These are phyloP conservation scores for Coregonus sp. DNA, from an alignment of 2,797 vertebrate genomes.

Conservation along the genomic window DNA sequence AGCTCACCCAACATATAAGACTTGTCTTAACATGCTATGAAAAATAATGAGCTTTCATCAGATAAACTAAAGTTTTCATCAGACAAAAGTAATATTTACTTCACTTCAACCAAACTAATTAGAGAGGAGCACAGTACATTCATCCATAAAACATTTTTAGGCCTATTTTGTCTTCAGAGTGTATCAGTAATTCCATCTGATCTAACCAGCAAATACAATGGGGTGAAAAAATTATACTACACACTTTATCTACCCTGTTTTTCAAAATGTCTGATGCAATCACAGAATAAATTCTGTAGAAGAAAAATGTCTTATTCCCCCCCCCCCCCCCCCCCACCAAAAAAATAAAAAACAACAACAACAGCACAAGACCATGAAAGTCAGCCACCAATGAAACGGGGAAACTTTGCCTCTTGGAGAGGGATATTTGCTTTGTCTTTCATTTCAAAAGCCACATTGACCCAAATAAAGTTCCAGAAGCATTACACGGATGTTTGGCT, in stretches of 20 bases:
- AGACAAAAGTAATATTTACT: background rate
- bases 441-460: constrained; percentile 55
- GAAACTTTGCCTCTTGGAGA: constrained; percentile 37
- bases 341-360: constrained; percentile 5
- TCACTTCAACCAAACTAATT: constrained; percentile 36
- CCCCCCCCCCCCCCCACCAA: constrained; percentile 17
- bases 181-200: background rate
- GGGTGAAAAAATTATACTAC: too few species aligned
- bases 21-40: background rate
- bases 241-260: background rate
- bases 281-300: constrained; percentile 23
- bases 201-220: background rate
- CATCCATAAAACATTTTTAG: background rate
- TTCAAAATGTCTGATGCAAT: constrained; percentile 28
- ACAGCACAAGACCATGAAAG: constrained; percentile 44
- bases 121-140: constrained; percentile 3
- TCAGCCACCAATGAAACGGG: constrained; percentile 48
- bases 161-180: background rate
- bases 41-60: constrained; percentile 23
- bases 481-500: constrained; percentile 46
- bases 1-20: background rate
- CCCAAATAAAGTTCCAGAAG: constrained; percentile 55
- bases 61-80: constrained; percentile 31
- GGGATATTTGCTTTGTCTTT: constrained; percentile 21
- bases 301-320: constrained; percentile 19